A percentile compares a stretch with the other conserved stretches of the same genome.
Evolutionary conservation across 2,113 vertebrate species (phyloP).

Genomic region (Oryzias woworae): DNA sequence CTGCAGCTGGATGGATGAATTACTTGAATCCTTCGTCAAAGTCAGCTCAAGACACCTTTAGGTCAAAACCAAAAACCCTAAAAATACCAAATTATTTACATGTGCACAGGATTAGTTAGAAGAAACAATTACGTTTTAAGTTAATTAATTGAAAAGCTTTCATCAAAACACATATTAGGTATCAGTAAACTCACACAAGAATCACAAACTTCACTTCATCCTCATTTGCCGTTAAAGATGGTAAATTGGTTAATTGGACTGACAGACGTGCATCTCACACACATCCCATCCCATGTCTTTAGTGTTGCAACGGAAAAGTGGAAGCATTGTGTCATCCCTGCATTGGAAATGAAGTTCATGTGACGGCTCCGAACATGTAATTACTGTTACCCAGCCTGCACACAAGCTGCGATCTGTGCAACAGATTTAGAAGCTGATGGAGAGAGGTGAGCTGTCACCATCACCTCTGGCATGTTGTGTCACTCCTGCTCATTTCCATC

Average conservation of each 20-base stretch:
- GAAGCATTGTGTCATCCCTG: constrained; percentile 41
- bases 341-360: constrained; percentile 41
- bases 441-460: constrained; percentile 82
- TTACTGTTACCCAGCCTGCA: constrained; percentile 43
- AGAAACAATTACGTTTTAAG: no score
- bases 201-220: not conserved
- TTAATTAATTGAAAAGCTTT: no score
- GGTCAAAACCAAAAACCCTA: constrained; percentile 3
- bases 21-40: constrained; percentile 18
- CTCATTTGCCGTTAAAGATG: not conserved
- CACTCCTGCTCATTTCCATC: constrained; percentile 87
- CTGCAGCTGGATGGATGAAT: constrained; percentile 30
- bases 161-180: no score
- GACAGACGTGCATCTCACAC: not conserved
- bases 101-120: not conserved
- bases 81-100: not conserved
- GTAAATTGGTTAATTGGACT: not conserved
- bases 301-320: constrained; percentile 3
- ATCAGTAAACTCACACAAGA: no score
- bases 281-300: constrained; percentile 3
- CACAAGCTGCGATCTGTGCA: constrained; percentile 33
- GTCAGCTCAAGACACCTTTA: constrained; percentile 8
- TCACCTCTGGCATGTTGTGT: constrained; percentile 94
- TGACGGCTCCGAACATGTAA: constrained; percentile 50
- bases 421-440: constrained; percentile 46